Conservation (phyloP, 2,888 invertebrate species). For the Caenorhabditis virilis region DNA sequence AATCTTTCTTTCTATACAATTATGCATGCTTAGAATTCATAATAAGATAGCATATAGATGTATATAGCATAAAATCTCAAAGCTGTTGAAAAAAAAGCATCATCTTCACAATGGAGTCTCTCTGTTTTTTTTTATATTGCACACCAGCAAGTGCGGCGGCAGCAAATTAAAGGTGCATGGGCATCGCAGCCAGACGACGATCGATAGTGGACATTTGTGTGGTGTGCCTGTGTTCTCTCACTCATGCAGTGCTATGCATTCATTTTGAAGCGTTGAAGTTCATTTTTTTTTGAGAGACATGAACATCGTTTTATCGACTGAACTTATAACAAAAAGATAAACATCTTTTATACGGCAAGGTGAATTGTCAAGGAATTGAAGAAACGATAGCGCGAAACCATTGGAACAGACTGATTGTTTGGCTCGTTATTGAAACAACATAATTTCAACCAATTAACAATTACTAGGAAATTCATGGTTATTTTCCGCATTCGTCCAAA, state of each 20-base stretch:
- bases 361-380: too few species aligned
- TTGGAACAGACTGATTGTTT: too few species aligned
- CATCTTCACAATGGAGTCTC: neutral
- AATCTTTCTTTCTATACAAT: neutral
- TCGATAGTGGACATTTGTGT: conserved; percentile 3
- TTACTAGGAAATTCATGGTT: too few species aligned
- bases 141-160: conserved; percentile 1
- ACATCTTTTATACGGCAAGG: too few species aligned
- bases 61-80: neutral
- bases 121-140: too few species aligned
- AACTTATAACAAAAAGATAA: neutral
- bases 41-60: too few species aligned
- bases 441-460: too few species aligned
- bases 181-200: conserved; percentile 3
- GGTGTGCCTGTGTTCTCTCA: neutral
- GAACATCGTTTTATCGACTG: too few species aligned
- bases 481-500: too few species aligned
- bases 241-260: neutral
- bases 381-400: too few species aligned
- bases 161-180: conserved; percentile 7
- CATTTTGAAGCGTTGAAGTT: neutral
- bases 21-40: too few species aligned
- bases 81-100: neutral
- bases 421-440: too few species aligned
- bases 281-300: neutral